phyloP scores from a whole-genome alignment of 2,113 vertebrate genomes.

The Heterotis niloticus region DNA sequence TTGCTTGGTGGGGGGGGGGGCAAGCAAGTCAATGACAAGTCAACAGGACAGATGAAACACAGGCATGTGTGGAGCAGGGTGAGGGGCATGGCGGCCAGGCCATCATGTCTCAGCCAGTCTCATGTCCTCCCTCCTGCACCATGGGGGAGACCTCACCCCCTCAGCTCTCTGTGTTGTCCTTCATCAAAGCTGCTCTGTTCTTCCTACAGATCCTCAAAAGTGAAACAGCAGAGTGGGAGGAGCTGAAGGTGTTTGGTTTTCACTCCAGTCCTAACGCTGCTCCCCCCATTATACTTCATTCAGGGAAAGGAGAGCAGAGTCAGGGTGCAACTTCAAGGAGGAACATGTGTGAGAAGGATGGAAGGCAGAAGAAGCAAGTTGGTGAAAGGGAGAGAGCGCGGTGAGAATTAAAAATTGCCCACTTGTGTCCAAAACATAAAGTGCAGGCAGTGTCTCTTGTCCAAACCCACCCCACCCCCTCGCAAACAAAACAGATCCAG shows the following conservation, averaged over 20 bases:
- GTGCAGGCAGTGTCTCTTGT: conserved; percentile 73
- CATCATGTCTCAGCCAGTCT: too few species aligned
- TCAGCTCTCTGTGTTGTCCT: too few species aligned
- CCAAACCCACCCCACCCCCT: conserved; percentile 45
- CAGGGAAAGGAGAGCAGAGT: background rate
- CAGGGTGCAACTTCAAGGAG: background rate
- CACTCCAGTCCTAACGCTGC: background rate
- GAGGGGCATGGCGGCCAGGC: too few species aligned
- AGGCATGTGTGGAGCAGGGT: too few species aligned
- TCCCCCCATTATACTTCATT: too few species aligned
- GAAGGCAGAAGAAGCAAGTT: conserved; percentile 6
- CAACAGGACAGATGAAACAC: too few species aligned
- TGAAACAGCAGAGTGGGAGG: background rate
- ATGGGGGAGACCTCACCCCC: too few species aligned
- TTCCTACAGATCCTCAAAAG: background rate
- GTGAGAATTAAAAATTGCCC: conserved; percentile 52
- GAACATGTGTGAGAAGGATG: background rate
- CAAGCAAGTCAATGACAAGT: too few species aligned
- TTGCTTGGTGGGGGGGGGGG: too few species aligned
- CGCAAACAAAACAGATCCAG: conserved; percentile 32
- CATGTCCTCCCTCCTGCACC: too few species aligned
- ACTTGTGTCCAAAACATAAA: conserved; percentile 69
- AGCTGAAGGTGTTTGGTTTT: background rate
- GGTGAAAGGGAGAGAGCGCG: background rate
- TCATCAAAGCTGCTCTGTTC: too few species aligned